These are phyloP conservation scores for Drosophila ochracea DNA, from an alignment of 2,888 invertebrate genomes.

Conservation along the genomic window DNA sequence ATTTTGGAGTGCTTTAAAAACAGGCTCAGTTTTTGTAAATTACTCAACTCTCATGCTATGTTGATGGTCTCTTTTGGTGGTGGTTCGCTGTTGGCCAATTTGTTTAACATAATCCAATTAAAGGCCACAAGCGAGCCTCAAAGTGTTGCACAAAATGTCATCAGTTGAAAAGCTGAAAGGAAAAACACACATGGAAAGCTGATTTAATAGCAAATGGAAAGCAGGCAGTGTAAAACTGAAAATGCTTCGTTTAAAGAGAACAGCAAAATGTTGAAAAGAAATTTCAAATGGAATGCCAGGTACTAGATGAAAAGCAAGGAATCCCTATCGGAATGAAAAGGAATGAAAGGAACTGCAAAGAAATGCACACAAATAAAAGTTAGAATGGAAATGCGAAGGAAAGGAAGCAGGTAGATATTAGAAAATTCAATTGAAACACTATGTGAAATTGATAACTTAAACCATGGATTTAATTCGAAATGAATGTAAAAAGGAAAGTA, in stretches of 20 bases:
- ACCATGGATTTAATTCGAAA: background rate
- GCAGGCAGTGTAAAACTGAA: background rate
- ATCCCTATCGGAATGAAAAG: background rate
- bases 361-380: background rate
- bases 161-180: conserved; percentile 11
- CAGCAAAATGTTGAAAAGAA: background rate
- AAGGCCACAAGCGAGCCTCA: conserved; percentile 32
- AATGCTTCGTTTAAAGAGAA: background rate
- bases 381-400: background rate
- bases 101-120: conserved; percentile 42
- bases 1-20: background rate
- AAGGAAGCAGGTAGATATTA: background rate
- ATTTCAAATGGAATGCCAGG: background rate
- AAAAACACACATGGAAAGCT: conserved; percentile 15
- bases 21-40: background rate
- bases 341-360: background rate
- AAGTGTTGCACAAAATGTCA: conserved; percentile 35
- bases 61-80: conserved; percentile 2
- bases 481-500: background rate
- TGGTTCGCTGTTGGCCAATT: conserved; percentile 36
- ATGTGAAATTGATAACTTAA: background rate
- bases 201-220: conserved; percentile 4
- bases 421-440: background rate
- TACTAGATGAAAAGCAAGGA: background rate
- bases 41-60: background rate